Conservation (phyloP, 2,797 vertebrate species). For the Aselliscus stoliczkanus region DNA sequence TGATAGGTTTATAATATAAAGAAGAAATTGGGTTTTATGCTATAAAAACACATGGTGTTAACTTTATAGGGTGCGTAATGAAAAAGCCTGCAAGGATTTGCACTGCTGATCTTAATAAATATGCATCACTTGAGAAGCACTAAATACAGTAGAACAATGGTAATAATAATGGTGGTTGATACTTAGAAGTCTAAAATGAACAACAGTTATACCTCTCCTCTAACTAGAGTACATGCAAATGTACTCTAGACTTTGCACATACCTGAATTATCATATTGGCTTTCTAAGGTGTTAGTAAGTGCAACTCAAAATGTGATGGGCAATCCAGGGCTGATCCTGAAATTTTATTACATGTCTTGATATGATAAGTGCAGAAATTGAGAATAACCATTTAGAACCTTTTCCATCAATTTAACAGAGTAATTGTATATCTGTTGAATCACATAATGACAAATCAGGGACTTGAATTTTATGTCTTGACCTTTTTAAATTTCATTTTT, state of each 20-base stretch:
- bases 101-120: conserved; percentile 12
- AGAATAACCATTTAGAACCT: not conserved
- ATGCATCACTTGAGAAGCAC: not conserved
- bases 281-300: not conserved
- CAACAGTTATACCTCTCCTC: not conserved
- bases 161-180: not conserved
- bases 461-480: not conserved
- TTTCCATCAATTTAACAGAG: not conserved
- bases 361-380: not conserved
- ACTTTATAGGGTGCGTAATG: not conserved
- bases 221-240: not conserved
- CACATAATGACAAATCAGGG: not conserved
- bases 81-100: not conserved
- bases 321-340: not conserved
- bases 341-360: not conserved
- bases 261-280: not conserved
- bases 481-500: conserved; percentile 9
- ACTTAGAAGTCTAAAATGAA: not conserved
- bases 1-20: conserved; percentile 14
- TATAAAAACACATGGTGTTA: not conserved
- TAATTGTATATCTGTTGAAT: not conserved
- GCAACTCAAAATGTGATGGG: not conserved
- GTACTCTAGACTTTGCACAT: not conserved
- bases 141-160: not conserved
- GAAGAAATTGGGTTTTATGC: not conserved